These are phyloP conservation scores for Cottoperca gobio DNA, from an alignment of 2,797 vertebrate genomes.

Conservation along the genomic window DNA sequence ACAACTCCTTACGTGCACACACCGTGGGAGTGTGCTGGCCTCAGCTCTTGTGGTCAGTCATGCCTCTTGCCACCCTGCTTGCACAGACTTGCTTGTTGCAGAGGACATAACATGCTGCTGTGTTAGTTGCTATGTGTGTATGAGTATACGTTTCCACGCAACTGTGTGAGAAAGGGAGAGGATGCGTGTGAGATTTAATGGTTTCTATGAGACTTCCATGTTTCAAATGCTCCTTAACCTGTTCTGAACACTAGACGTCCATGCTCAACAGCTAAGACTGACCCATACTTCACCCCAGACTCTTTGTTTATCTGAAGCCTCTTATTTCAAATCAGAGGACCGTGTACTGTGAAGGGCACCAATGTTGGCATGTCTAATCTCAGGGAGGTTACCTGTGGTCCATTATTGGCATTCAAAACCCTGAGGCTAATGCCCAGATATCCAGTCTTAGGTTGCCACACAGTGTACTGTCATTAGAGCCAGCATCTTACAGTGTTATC, in stretches of 20 bases:
- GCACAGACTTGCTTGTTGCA: conserved; percentile 36
- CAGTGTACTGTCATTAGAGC: conserved; percentile 42
- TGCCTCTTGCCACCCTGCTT: conserved; percentile 30
- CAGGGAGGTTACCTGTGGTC: conserved; percentile 10
- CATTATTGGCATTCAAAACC: conserved; percentile 32
- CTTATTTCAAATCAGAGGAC: conserved; percentile 44
- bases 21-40: conserved; percentile 1
- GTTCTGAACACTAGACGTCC: conserved; percentile 13
- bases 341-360: conserved; percentile 1
- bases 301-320: conserved; percentile 40
- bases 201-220: conserved; percentile 41
- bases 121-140: conserved; percentile 26
- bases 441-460: conserved; percentile 32
- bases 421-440: conserved; percentile 23
- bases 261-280: conserved; percentile 17
- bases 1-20: background rate
- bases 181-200: conserved; percentile 30
- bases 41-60: conserved; percentile 41
- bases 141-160: conserved; percentile 49
- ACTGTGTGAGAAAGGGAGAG: conserved; percentile 15
- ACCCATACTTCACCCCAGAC: conserved; percentile 45
- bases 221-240: conserved; percentile 40
- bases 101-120: conserved; percentile 20
- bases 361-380: conserved; percentile 17
- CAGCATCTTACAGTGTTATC: conserved; percentile 52